Evolutionary conservation across 2,797 vertebrate genomes (phyloP), one percentile per base, ranked within the genome.

Genomic region (Anguilla obscura): DNA sequence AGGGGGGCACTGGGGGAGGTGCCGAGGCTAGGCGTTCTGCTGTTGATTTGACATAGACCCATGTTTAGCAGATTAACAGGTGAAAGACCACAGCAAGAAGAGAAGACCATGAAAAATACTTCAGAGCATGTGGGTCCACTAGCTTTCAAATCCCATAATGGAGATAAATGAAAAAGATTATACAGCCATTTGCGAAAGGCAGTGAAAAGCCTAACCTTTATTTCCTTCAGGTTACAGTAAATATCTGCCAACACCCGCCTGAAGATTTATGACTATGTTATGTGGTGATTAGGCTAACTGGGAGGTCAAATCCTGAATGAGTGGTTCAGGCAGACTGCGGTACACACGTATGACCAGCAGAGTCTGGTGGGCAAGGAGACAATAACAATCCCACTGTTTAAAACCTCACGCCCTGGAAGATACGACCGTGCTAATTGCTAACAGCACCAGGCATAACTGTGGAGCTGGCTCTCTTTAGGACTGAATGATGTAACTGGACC

Each of bases 61-160:
- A 9, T 30, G 63, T 74, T 76, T 36, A 86, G 45, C 85, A 86
- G 85, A 86, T 86, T 86, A 86, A 74, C 60, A 48, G 30, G 63
- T 66, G 54, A 71, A 76, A 36, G 71, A 21, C 66, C 63, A 50
- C 60, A 86, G 40, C 21, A 52, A 86, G 60, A 45, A 21, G 16
- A 54, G 24, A 79, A 14, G 27, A 33, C 0, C 27, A 36, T 76
- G 71, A 76, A 76, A 76, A 76, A 76, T 76, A 36, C 30, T 33
- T 36, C 33, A 10, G 71, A 30, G 48, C 24, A 48, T 84, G 48
- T 30, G 45, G 79, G 66, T 79, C 69, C 50, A 18, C 27, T 33
- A 86, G 3, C 86, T 36, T 79, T 86, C 6, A 79, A 76, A 69
- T 71, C 60, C 0, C 33, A 66, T 85, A 66, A 85, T 85, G 85